Percentiles rank a stretch among this genome's conserved stretches.
These are phyloP conservation scores for Hycleus cichorii DNA, from an alignment of 1,140 invertebrate species.

Conservation along the genomic window DNA sequence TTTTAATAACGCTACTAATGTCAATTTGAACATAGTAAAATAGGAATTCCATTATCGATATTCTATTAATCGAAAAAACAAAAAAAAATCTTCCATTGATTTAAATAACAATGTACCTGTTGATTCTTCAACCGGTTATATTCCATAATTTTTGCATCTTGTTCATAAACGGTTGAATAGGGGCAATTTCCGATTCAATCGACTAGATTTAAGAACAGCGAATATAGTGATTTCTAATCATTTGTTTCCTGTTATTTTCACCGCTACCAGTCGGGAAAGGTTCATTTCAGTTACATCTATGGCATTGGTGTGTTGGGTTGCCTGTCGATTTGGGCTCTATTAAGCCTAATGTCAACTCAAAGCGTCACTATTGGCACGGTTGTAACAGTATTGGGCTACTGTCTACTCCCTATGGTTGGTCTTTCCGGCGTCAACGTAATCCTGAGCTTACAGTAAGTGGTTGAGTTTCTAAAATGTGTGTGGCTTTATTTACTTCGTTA, in stretches of 20 bases:
- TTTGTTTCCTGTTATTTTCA: neutral
- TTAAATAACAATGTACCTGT: neutral
- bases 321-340: conserved; percentile 67
- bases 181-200: neutral
- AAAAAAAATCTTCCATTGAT: neutral
- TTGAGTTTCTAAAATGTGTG: conserved; percentile 35
- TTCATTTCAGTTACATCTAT: conserved; percentile 75
- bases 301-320: conserved; percentile 75
- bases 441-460: conserved; percentile 61
- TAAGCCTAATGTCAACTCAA: conserved; percentile 68
- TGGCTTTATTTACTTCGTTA: conserved; percentile 5
- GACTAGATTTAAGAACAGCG: neutral
- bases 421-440: conserved; percentile 66
- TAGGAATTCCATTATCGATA: conserved; percentile 10
- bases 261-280: conserved; percentile 47
- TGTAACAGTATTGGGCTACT: conserved; percentile 77
- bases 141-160: neutral
- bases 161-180: neutral
- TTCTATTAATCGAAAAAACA: neutral
- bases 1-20: conserved; percentile 1
- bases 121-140: neutral
- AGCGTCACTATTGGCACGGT: conserved; percentile 65
- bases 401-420: conserved; percentile 77
- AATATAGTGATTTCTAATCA: neutral
- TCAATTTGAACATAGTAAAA: conserved; percentile 3